Base-by-base conservation (phyloP, 1,140 invertebrate genomes). In the Drosophila funebris region DNA sequence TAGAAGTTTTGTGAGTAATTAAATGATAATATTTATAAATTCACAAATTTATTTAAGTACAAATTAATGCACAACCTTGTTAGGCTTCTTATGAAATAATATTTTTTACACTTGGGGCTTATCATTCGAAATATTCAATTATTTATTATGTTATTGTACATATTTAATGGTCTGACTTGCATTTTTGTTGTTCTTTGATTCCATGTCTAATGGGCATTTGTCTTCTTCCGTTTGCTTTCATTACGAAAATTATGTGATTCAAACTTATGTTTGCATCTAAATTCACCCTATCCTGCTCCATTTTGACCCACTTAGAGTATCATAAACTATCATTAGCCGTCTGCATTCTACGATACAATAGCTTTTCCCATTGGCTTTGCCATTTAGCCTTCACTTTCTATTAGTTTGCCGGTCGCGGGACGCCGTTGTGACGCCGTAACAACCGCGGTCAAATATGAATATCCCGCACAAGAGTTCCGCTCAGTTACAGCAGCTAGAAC, bases 291-390 rank as follows among this genome's bases (percentile, higher is more conserved):
- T 74, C 68, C 61, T 77, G 39, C 53, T 63, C 58, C 64, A 74
- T 81, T 81, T 50, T 77, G 82, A 77, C 82, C 81, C 81, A 87
- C 69, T 84, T 87, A 87, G 36, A 14, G 57, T 11, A 18, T 14
- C 69, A 80, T 84, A 84, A 84, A 84, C 73, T 68, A 87, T 77
- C 73, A 84, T 84, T 81, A 84, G 48, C 33, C 9, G 31, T 24
- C 39, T 18, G 22, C 54, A 57, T 54, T 31, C 7, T 29, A 6
- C 41, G 14, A 43, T 41, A 66, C 52, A 66, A 66, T 66, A 37
- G 52, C 20, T 39, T 24, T 44, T 58, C 14, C 13, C 5, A 36
- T n/a, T 37, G 44, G 22, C 31, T 67, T 46, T 52, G 4, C 48
- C 48, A 4, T 52, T 18, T 11, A n/a, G 44, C 43, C 36, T 2